These are phyloP conservation scores for Ennomos erosarius DNA, from an alignment of 2,888 invertebrate species.

Conservation along the genomic window DNA sequence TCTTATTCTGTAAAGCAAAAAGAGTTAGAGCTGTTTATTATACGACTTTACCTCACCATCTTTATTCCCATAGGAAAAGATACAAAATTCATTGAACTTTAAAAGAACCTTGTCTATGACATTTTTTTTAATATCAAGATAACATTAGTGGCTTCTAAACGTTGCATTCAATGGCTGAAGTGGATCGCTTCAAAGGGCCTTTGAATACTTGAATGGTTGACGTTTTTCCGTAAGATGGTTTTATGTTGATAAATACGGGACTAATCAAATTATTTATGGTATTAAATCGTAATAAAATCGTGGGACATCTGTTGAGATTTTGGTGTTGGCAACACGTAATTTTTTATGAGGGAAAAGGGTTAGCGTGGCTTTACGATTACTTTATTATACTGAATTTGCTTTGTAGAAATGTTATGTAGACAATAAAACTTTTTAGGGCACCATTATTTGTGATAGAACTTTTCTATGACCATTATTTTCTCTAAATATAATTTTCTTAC, in stretches of 20 bases:
- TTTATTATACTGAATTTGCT: no score
- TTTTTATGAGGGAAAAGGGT: conserved; percentile 12
- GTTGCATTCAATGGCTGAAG: conserved; percentile 64
- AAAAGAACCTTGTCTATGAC: conserved; percentile 17
- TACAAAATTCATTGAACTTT: conserved; percentile 18
- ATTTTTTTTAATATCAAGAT: conserved; percentile 70
- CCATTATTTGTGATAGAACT: no score
- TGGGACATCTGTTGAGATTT: conserved; percentile 66
- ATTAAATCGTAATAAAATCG: conserved; percentile 78
- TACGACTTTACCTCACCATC: background rate
- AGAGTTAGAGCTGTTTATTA: conserved; percentile 23
- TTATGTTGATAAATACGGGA: conserved; percentile 82
- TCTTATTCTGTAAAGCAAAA: conserved; percentile 23
- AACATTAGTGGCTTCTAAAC: conserved; percentile 84
- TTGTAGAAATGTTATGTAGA: no score
- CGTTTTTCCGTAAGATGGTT: conserved; percentile 80
- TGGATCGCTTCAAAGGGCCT: conserved; percentile 37
- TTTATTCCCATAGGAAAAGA: conserved; percentile 30
- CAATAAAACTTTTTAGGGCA: no score
- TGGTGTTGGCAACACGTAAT: conserved; percentile 17
- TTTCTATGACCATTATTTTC: no score
- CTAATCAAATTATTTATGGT: conserved; percentile 85
- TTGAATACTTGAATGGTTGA: conserved; percentile 71
- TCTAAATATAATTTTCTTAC: no score
- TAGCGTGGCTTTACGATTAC: background rate